Evolutionary conservation across 2,888 invertebrate genomes (phyloP), one percentile per base, ranked within the genome.

Genomic region (Lydus trimaculatus): DNA sequence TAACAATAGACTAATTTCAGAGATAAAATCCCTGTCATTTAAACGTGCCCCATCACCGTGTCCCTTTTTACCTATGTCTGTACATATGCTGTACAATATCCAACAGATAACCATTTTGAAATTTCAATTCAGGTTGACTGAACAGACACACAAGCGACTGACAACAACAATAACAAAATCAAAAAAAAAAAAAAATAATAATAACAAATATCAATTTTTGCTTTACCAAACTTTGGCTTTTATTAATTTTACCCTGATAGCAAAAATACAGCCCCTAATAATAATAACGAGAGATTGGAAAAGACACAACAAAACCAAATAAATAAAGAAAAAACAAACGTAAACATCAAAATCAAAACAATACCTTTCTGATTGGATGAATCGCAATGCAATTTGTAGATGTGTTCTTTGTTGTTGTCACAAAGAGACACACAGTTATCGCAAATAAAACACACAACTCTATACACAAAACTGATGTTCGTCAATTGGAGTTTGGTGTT

Each of bases 371-470:
- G 85, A 85, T 85, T 85, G 84, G 84, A 78, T 85, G 84, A 83
- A 83, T 85, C 84, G 84, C 84, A 85, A 84, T 84, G 85, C 84
- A 85, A 85, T 85, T 85, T 85, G 85, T 85, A 83, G 84, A 84
- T 84, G 81, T 77, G 80, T 81, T 17, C 77, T 81, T 84, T 84
- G 84, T 84, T 78, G 72, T 67, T 71, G 71, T 76, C 76, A 83
- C 83, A 84, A 84, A 83, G 80, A 79, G 43, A 43, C 43, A 78
- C 79, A 43, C n/a, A 79, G 78, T 80, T 85, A 84, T 84, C 85
- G 82, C 80, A 78, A 80, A 83, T 82, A 82, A 83, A 85, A 84
- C 84, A 84, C 82, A 82, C 84, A 76, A 66, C 36, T 60, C 60
- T 23, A n/a, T n/a, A 36, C 60, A 60, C 11, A 20, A 31, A 70